Conservation (phyloP, 2,113 vertebrate genomes). For the Aegotheles bennettii region DNA sequence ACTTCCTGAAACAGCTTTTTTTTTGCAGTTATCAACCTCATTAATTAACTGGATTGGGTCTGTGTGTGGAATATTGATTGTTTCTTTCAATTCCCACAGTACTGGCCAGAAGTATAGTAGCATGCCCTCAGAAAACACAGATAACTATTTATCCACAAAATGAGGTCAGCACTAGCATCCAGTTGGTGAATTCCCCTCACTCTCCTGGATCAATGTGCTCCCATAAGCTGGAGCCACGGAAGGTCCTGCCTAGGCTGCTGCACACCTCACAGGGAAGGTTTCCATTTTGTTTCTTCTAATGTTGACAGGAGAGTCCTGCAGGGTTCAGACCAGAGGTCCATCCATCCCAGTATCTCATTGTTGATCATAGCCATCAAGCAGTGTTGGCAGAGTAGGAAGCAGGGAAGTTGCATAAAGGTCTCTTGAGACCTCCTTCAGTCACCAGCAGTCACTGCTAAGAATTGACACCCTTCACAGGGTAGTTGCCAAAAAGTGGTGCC, state of each 20-base stretch:
- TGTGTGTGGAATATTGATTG: neutral
- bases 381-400: neutral
- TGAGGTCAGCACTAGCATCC: neutral
- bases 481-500: neutral
- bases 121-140: neutral
- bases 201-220: neutral
- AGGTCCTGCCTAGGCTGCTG: neutral
- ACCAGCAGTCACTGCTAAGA: neutral
- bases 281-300: neutral
- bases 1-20: neutral
- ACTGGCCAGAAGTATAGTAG: neutral
- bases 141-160: neutral
- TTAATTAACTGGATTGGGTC: neutral
- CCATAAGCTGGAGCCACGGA: neutral
- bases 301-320: neutral
- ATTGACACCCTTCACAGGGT: neutral
- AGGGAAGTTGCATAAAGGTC: neutral
- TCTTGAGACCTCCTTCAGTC: neutral
- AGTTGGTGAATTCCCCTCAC: neutral
- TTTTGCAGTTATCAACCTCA: neutral
- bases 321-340: neutral
- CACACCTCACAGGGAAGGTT: rapidly evolving
- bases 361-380: neutral
- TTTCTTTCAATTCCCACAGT: neutral
- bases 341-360: neutral